Conservation (phyloP, 1,140 invertebrate genomes). For the Dufourea novaeangliae region DNA sequence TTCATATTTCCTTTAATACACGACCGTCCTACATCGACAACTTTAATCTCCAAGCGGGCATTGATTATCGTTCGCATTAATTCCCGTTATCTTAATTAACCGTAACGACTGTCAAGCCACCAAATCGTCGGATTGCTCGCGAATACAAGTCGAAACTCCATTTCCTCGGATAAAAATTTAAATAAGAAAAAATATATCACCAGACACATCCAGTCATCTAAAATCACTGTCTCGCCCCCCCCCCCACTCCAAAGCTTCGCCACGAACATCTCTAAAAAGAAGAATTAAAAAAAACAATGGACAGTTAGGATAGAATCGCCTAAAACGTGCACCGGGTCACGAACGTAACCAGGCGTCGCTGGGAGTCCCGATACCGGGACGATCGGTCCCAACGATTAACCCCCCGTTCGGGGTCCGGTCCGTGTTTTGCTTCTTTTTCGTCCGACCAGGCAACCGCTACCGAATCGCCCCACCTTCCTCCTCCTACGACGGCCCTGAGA, state of each 20-base stretch:
- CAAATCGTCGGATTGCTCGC: background rate
- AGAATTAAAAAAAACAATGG: background rate
- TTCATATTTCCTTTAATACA: background rate
- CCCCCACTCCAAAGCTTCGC: too few relatives aligned
- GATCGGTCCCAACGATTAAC: constrained; percentile 2
- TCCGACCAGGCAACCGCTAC: constrained; percentile 26
- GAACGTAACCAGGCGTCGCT: background rate
- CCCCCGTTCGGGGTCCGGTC: background rate
- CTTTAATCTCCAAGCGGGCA: background rate
- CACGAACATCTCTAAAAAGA: too few relatives aligned
- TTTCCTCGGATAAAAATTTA: background rate
- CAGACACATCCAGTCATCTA: too few relatives aligned
- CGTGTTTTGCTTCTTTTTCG: constrained; percentile 19
- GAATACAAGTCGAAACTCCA: too few relatives aligned
- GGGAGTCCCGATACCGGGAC: background rate
- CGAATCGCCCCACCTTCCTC: constrained; percentile 39
- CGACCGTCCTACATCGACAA: background rate
- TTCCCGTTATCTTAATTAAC: background rate
- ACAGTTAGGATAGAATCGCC: background rate
- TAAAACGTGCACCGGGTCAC: background rate
- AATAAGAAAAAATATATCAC: too few relatives aligned
- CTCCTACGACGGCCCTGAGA: too few relatives aligned
- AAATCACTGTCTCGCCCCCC: too few relatives aligned
- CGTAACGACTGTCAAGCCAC: background rate
- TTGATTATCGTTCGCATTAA: background rate